A percentile compares a stretch with the other conserved stretches of the same genome.
phyloP scores from a whole-genome alignment of 2,797 vertebrate species.

The Acomys russatus region DNA sequence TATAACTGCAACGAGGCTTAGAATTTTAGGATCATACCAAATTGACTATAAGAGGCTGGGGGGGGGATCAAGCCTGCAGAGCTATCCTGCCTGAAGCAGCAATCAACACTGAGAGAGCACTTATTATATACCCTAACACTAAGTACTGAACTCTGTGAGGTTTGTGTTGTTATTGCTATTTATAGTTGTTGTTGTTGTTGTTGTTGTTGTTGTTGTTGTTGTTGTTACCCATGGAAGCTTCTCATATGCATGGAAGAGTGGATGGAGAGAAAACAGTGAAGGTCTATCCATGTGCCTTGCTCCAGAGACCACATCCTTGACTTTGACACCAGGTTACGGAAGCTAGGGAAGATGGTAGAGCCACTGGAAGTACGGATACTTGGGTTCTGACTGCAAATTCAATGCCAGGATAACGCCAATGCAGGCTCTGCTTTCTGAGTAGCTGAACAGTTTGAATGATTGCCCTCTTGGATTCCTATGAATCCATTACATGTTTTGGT shows the following conservation, averaged over 20 bases:
- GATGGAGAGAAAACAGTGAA: no score
- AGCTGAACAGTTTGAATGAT: background rate
- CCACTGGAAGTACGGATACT: background rate
- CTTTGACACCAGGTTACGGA: background rate
- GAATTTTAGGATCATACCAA: background rate
- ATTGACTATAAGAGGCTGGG: background rate
- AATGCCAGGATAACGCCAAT: background rate
- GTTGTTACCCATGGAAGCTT: background rate
- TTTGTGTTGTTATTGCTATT: background rate
- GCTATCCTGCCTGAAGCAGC: background rate
- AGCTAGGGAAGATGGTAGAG: background rate
- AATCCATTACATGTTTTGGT: background rate
- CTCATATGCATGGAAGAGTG: rapidly evolving
- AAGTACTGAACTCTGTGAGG: no score
- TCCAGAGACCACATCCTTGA: background rate
- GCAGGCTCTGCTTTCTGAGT: constrained; percentile 16
- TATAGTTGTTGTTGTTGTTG: no score
- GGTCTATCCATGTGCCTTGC: background rate
- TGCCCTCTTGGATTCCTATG: background rate
- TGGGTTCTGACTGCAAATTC: background rate
- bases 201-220: background rate
- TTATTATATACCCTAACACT: background rate
- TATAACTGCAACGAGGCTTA: background rate
- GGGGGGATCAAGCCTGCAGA: background rate
- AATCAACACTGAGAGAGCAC: background rate